Evolutionary conservation across 92 coral and sea anemone genomes (phyloP).

Genomic region (Bergia sp.): DNA sequence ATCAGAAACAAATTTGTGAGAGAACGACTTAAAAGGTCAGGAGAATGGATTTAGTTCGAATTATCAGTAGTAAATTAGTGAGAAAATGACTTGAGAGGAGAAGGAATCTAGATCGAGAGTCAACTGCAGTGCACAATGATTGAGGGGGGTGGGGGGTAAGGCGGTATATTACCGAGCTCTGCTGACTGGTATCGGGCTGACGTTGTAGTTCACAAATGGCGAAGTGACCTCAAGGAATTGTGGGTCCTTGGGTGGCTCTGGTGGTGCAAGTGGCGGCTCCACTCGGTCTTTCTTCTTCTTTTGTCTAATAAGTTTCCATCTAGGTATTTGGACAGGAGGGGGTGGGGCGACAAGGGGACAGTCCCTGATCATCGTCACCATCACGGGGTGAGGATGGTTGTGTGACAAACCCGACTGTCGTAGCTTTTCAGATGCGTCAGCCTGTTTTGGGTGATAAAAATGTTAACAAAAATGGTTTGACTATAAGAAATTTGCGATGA

Average conservation of each 20-base stretch:
- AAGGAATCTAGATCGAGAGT: too few relatives aligned
- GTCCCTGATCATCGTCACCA: slow-evolving; percentile 87
- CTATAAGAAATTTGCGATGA: too few relatives aligned
- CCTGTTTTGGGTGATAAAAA: slow-evolving; percentile 51
- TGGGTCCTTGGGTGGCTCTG: slow-evolving; percentile 97
- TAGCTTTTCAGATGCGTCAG: slow-evolving; percentile 98
- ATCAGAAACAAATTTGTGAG: not conserved
- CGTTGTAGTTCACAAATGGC: slow-evolving; percentile 92
- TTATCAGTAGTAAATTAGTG: not conserved
- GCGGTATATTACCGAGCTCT: slow-evolving; percentile 76
- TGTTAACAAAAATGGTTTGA: not conserved
- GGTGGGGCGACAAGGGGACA: slow-evolving; percentile 97
- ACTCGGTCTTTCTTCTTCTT: slow-evolving; percentile 89
- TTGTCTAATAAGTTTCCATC: slow-evolving; percentile 97
- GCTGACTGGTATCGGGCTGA: slow-evolving; percentile 97
- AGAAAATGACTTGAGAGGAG: too few relatives aligned
- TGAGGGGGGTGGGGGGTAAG: not conserved
- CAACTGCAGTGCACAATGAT: not conserved
- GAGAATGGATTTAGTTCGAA: too few relatives aligned
- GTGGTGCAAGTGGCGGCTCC: slow-evolving; percentile 88
- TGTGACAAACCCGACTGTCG: slow-evolving; percentile 97
- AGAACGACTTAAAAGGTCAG: too few relatives aligned
- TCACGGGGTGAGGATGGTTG: slow-evolving; percentile 93
- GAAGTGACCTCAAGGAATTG: slow-evolving; percentile 94
- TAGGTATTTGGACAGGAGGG: slow-evolving; percentile 94